Evolutionary conservation across 2,113 vertebrate genomes (phyloP), one percentile per base, ranked within the genome.

Genomic region (Recurvirostra avosetta): DNA sequence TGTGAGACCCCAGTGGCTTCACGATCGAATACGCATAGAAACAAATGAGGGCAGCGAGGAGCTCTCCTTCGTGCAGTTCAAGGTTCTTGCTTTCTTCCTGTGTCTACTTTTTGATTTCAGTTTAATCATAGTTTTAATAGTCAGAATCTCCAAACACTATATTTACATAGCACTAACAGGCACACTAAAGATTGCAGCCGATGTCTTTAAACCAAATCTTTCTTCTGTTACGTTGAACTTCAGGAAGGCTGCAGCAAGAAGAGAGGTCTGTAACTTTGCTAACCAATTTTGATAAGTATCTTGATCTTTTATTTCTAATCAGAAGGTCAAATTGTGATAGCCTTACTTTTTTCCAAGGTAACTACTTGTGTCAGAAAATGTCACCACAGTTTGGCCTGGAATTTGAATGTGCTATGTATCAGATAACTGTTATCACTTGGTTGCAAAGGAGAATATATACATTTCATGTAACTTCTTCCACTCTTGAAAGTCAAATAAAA

Each of bases 401-500:
- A 85, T 79, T 97, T 86, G 94, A 95, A 95, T 96, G 68, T 96
- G 92, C 89, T 91, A 9, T 97, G 76, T 97, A 85, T 90, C 80
- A 86, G 82, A 84, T 65, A 87, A 87, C 70, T 96, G 89, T 95
- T 96, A 86, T 2, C 81, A 81, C 91, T 80, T 96, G 95, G 83
- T 96, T 97, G 94, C 96, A 97, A 95, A 96, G 96, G 95, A 98
- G 96, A 97, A 94, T 97, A 91, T 85, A 79, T 94, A 89, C 95
- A 50, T 96, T 96, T 97, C 95, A 81, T 97, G 95, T 97, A 96
- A 41, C 94, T 93, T 96, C 92, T 86, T 94, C 91, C 74, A 95
- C 91, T 86, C 90, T 92, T 96, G 94, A 97, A 97, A 94, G 91
- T 96, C 84, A 92, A 96, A 94, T 97, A 97, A 97, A 95, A 97